Evolutionary conservation across 2,888 invertebrate genomes (phyloP).

Genomic region (Anorthoa munda): DNA sequence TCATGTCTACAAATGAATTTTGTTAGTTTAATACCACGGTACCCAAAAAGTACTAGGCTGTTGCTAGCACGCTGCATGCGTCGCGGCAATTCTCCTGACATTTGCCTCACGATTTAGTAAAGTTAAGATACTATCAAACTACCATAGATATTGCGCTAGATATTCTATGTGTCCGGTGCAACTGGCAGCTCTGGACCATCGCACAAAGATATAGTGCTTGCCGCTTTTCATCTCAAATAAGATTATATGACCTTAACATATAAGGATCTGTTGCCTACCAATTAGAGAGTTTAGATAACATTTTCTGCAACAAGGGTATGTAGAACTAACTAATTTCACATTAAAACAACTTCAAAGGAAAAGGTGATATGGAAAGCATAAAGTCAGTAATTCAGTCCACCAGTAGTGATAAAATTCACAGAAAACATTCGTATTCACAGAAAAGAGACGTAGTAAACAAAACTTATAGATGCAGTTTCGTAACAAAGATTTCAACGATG

Average conservation of each 20-base stretch:
- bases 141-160: conserved; percentile 32
- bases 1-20: conserved; percentile 28
- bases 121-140: conserved; percentile 48
- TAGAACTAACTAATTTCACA: not conserved
- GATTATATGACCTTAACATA: conserved; percentile 8
- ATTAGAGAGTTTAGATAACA: not conserved
- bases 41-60: conserved; percentile 63
- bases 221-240: conserved; percentile 30
- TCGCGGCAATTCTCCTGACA: conserved; percentile 68
- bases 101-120: conserved; percentile 68
- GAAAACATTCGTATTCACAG: conserved; percentile 17
- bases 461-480: conserved; percentile 32
- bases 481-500: conserved; percentile 47
- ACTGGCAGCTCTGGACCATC: conserved; percentile 6
- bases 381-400: not conserved
- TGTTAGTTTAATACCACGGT: conserved; percentile 36
- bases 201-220: conserved; percentile 9
- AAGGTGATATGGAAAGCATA: conserved; percentile 4
- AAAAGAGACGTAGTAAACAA: conserved; percentile 19
- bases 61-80: conserved; percentile 71
- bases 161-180: conserved; percentile 19
- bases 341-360: conserved; percentile 4
- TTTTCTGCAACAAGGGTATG: not conserved
- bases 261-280: not conserved
- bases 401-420: conserved; percentile 16